Evolutionary conservation across 2,113 vertebrate species (phyloP).

Genomic region (Poeciliopsis prolifica): DNA sequence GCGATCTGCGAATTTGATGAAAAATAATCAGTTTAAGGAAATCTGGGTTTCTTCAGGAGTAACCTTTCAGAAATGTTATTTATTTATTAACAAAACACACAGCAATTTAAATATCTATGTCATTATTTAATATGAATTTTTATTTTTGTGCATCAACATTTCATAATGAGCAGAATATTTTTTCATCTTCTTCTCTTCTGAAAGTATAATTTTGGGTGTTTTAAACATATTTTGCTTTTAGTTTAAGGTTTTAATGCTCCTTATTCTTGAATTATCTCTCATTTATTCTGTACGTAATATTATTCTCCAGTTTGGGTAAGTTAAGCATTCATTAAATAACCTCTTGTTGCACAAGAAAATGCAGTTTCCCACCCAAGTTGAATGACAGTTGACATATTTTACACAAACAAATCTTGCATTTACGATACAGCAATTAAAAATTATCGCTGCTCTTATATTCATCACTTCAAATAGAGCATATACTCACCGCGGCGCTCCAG

Average conservation of each 20-base stretch:
- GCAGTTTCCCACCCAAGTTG: background rate
- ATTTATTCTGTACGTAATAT: too few species aligned
- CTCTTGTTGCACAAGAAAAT: background rate
- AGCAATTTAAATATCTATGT: too few species aligned
- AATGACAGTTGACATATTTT: conserved; percentile 47
- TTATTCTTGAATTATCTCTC: background rate
- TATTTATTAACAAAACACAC: too few species aligned
- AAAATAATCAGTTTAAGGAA: background rate
- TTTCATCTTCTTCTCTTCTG: background rate
- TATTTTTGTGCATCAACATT: background rate
- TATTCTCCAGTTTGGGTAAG: too few species aligned
- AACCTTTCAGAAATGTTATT: background rate
- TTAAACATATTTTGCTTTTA: background rate
- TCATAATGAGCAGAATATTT: background rate
- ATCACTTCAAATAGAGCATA: conserved; percentile 55
- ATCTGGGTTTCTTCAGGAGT: background rate
- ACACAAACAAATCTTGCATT: conserved; percentile 2
- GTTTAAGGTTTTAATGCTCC: background rate
- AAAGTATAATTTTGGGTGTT: background rate
- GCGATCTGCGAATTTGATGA: background rate
- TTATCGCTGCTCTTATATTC: conserved; percentile 34
- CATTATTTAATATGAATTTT: background rate
- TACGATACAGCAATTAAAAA: conserved; percentile 25
- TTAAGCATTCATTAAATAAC: background rate
- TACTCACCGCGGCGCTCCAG: conserved; percentile 64